Evolutionary conservation across 2,113 vertebrate genomes (phyloP), one percentile per base, ranked within the genome.

Genomic region (Trogon melanurus): DNA sequence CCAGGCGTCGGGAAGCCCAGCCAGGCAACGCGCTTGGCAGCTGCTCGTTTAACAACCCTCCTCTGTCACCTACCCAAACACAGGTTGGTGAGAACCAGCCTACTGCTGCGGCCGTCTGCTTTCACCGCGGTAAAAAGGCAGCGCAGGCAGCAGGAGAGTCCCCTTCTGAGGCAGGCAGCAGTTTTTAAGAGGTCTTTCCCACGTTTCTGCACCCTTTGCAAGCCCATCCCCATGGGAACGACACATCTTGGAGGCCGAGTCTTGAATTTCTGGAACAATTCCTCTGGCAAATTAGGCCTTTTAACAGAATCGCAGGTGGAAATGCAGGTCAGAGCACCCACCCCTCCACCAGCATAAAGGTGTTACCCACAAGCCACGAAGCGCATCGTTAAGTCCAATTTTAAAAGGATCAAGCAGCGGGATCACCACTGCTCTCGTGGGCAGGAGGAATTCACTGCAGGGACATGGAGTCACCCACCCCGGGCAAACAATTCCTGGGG

Each of bases 391-490:
- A 41, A 85, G 9, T 20, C 36, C 48, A 23, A 20, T 79, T 79
- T 83, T 47, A 53, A 76, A 60, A 61, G 82, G 48, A 22, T 36
- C 1, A 7, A 2, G 15, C 50, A 8, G 16, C 21, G 30, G n/a
- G 56, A n/a, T 41, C 17, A 18, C 13, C 0, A 2, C 36, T 27
- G 70, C 53, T 62, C 11, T 47, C 32, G 25, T 0, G 1, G 25
- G 75, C 84, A 56, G 29, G 30, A 11, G 34, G 41, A 38, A 58
- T 32, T 29, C n/a, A 1, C 69, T 15, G 13, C 25, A 27, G 36
- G 69, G 60, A 36, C 57, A 47, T 18, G 27, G 10, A 4, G 3
- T 20, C 38, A 66, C 15, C 13, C 3, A 12, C 0, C 51, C 2
- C 36, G 26, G 27, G 29, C 12, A 45, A 19, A 2, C 1, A 10